Percentiles rank a stretch among this genome's conserved stretches.
phyloP scores from a whole-genome alignment of 2,888 invertebrate genomes.

The Nymphalis c-album region DNA sequence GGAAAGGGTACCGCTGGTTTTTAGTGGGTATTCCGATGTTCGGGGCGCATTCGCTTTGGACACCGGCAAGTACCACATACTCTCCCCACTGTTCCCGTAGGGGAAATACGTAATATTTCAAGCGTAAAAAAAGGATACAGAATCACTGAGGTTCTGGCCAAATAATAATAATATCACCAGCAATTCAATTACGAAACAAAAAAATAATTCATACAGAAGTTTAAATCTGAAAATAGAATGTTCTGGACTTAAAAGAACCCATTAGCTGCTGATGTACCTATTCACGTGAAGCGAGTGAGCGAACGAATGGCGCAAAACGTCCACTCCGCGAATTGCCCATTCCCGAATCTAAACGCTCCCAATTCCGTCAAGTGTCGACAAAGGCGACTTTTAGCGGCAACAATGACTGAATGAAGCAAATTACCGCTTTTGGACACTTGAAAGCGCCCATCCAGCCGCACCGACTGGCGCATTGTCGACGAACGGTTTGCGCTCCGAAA shows the following conservation, averaged over 20 bases:
- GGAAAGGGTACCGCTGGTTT: too few relatives aligned
- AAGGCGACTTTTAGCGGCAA: slow-evolving; percentile 78
- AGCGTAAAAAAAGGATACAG: too few relatives aligned
- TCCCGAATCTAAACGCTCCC: slow-evolving; percentile 78
- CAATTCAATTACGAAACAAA: too few relatives aligned
- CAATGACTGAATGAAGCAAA: slow-evolving; percentile 78
- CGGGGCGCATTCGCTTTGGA: too few relatives aligned
- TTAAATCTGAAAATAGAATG: slow-evolving; percentile 18
- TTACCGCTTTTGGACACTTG: slow-evolving; percentile 78
- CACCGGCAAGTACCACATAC: too few relatives aligned
- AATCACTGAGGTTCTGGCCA: too few relatives aligned
- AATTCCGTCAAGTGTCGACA: slow-evolving; percentile 78
- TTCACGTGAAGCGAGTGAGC: background rate
- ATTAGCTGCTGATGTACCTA: slow-evolving; percentile 22
- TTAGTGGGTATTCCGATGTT: too few relatives aligned
- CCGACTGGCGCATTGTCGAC: slow-evolving; percentile 67
- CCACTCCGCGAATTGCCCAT: slow-evolving; percentile 75
- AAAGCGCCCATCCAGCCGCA: slow-evolving; percentile 74
- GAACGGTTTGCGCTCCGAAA: slow-evolving; percentile 78
- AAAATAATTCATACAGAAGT: background rate
- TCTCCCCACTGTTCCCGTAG: too few relatives aligned
- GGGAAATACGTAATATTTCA: too few relatives aligned
- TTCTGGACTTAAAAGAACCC: slow-evolving; percentile 32
- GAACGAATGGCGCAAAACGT: slow-evolving; percentile 56
- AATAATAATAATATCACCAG: too few relatives aligned